phyloP scores from a whole-genome alignment of 37 sponge, comb jelly and placozoan genomes.

The Hexactinellida sp. region DNA sequence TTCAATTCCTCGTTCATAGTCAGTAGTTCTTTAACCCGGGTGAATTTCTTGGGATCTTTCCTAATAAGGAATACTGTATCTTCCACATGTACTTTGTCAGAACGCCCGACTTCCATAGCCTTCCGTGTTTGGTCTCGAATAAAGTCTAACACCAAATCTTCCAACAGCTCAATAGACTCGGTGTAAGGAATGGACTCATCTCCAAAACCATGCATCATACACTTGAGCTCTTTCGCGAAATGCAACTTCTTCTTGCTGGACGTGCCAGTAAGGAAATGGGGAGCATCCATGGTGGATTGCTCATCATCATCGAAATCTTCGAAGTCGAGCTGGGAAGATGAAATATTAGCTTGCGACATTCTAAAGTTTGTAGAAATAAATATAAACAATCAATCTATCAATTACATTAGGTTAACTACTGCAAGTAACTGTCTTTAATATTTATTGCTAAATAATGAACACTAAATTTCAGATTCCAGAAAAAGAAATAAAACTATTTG shows the following conservation, averaged over 20 bases:
- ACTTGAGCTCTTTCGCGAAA: conserved; percentile 64
- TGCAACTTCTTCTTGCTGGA: conserved; percentile 33
- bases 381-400: too few relatives aligned
- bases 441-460: too few relatives aligned
- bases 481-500: too few relatives aligned
- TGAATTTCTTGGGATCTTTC: conserved; percentile 82
- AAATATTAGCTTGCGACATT: neutral
- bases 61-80: conserved; percentile 81
- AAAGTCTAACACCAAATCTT: conserved; percentile 77
- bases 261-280: neutral
- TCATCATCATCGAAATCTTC: neutral
- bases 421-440: too few relatives aligned
- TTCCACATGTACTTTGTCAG: conserved; percentile 74
- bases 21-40: conserved; percentile 76
- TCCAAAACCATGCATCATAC: conserved; percentile 98
- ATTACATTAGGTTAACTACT: too few relatives aligned
- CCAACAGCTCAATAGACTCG: conserved; percentile 80
- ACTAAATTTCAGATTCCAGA: too few relatives aligned
- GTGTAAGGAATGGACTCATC: conserved; percentile 80
- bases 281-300: neutral
- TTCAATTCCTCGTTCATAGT: conserved; percentile 93
- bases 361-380: too few relatives aligned
- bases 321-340: neutral
- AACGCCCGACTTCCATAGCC: conserved; percentile 81
- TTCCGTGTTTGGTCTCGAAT: conserved; percentile 72